phyloP scores from a whole-genome alignment of 2,113 vertebrate species.

The Larimichthys polyactis region DNA sequence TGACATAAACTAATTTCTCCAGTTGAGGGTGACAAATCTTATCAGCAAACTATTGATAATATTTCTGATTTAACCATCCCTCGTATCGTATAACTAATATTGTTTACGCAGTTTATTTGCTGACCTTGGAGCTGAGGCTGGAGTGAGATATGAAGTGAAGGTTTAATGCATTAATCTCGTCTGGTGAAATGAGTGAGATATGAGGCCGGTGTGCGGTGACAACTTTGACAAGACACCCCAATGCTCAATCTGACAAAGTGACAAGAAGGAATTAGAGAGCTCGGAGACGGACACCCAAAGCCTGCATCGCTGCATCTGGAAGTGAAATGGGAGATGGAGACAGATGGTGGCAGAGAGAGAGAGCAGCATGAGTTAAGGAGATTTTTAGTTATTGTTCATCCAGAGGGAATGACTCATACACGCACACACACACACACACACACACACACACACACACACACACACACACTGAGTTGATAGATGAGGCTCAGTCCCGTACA shows the following conservation, averaged over 20 bases:
- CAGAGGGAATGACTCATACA: not conserved
- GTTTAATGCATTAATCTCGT: slow-evolving; percentile 49
- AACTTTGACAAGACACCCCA: slow-evolving; percentile 52
- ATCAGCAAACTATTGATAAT: not conserved
- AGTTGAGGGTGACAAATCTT: no score
- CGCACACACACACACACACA: slow-evolving; percentile 17
- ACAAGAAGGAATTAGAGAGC: slow-evolving; percentile 54
- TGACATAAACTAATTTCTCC: not conserved
- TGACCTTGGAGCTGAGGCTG: slow-evolving; percentile 35
- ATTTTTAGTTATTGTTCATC: slow-evolving; percentile 53
- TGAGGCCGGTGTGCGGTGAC: slow-evolving; percentile 49
- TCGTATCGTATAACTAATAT: not conserved
- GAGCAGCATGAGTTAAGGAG: slow-evolving; percentile 22
- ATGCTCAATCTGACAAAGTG: slow-evolving; percentile 59
- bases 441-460: not conserved
- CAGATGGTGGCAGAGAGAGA: slow-evolving; percentile 46
- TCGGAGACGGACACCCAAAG: slow-evolving; percentile 29
- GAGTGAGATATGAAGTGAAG: slow-evolving; percentile 26
- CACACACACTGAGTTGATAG: slow-evolving; percentile 13
- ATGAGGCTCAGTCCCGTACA: slow-evolving; percentile 11
- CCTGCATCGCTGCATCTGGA: slow-evolving; percentile 37
- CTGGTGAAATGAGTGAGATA: slow-evolving; percentile 54
- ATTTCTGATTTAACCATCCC: not conserved
- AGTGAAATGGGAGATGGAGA: slow-evolving; percentile 43
- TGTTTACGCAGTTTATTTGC: not conserved